Evolutionary conservation across 1,140 invertebrate species (phyloP), one percentile per base, ranked within the genome.

Genomic region (Macrobrachium rosenbergii): DNA sequence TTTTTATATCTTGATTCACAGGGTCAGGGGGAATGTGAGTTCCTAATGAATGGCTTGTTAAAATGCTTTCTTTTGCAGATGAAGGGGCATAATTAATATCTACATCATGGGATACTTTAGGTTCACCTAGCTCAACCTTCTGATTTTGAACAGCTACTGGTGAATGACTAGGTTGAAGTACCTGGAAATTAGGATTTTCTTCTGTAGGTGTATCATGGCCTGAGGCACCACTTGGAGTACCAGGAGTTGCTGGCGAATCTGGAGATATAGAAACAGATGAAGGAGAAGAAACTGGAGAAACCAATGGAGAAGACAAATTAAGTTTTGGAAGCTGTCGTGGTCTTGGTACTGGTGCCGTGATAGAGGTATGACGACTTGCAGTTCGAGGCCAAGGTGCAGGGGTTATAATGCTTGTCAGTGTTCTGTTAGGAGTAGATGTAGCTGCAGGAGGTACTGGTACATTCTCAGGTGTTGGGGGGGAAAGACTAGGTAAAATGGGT

Each of bases 341-440:
- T 69, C 82, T 69, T 21, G 88, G 83, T 8, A 89, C 88, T 5
- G 88, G 88, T 21, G 88, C 77, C 59, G 58, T 60, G 60, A 89
- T 85, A 60, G 82, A 73, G 3, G 82, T 37, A 28, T 89, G 79
- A 23, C 83, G 77, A 21, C 67, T 67, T 43, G 64, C 59, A 8
- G 88, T 77, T 62, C 88, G 62, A 23, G 88, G 88, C 88, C 83
- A 86, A 21, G 88, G 88, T 58, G 88, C 77, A 59, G 88, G 88
- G 37, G 82, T 80, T n/a, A 85, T 76, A 17, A 85, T 85, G 19
- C 82, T 84, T n/a, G 76, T 80, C 63, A 83, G 63, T 37, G 80
- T 63, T 82, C 86, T 67, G 45, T 78, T 83, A 28, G 86, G 80
- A 23, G 86, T 88, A 59, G 86, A 88, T 11, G 80, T 88, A 37